Percentiles rank a stretch among this genome's conserved stretches.
These are phyloP conservation scores for Euzophera pinguis DNA, from an alignment of 2,888 invertebrate genomes.

Conservation along the genomic window DNA sequence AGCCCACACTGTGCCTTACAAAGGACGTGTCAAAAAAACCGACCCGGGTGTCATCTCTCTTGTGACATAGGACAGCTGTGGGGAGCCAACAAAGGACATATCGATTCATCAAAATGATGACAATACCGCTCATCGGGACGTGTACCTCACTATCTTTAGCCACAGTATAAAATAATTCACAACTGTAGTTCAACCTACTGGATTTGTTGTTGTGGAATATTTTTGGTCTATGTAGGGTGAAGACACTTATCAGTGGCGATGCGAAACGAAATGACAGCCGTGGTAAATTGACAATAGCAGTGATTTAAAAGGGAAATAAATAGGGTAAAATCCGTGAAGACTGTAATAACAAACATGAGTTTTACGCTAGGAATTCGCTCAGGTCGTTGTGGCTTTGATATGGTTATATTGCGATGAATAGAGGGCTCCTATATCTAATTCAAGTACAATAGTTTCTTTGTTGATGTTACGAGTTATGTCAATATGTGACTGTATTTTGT, in stretches of 20 bases:
- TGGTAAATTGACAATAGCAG: conserved; percentile 61
- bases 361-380: conserved; percentile 60
- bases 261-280: conserved; percentile 61
- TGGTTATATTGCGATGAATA: conserved; percentile 39
- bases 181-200: conserved; percentile 28
- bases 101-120: conserved; percentile 69
- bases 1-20: conserved; percentile 61
- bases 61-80: conserved; percentile 74
- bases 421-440: conserved; percentile 29
- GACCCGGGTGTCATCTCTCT: conserved; percentile 67
- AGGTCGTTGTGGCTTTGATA: conserved; percentile 57
- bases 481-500: conserved; percentile 12
- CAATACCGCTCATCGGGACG: conserved; percentile 57
- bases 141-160: conserved; percentile 43
- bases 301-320: conserved; percentile 72
- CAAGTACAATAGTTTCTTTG: conserved; percentile 29
- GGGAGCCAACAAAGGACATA: conserved; percentile 58
- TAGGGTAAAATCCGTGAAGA: conserved; percentile 70
- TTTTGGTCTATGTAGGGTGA: conserved; percentile 37
- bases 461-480: conserved; percentile 18
- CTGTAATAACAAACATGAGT: conserved; percentile 71
- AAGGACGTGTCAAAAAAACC: conserved; percentile 67
- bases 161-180: conserved; percentile 37
- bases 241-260: conserved; percentile 42
- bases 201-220: conserved; percentile 16